Evolutionary conservation across 2,888 invertebrate species (phyloP).

Genomic region (Gymnosoma rotundatum): DNA sequence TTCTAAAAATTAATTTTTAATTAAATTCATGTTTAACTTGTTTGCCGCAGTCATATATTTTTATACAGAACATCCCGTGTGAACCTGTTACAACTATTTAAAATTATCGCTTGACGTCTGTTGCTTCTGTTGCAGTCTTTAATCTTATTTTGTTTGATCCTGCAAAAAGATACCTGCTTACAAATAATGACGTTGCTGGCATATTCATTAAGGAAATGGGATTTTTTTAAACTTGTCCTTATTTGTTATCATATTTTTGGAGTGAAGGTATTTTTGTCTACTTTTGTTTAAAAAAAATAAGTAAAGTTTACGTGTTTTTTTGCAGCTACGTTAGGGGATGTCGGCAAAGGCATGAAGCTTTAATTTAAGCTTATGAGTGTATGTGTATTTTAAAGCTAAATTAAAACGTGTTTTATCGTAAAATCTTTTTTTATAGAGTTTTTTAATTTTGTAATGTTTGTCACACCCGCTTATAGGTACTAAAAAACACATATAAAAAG

Average conservation of each 20-base stretch:
- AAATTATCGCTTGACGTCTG: neutral
- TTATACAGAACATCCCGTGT: no score
- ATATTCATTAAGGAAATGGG: conserved; percentile 51
- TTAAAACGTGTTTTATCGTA: conserved; percentile 81
- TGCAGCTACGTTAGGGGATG: conserved; percentile 21
- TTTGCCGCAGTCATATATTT: no score
- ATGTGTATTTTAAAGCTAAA: conserved; percentile 72
- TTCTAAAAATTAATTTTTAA: no score
- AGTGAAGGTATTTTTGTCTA: conserved; percentile 4
- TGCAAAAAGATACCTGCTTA: neutral
- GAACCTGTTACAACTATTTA: no score
- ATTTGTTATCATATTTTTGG: neutral
- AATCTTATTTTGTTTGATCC: neutral
- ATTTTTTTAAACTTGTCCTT: neutral
- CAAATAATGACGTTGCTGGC: conserved; percentile 17
- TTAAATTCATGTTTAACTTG: no score
- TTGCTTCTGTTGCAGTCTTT: neutral
- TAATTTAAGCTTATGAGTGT: conserved; percentile 21
- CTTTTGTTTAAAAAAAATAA: conserved; percentile 1
- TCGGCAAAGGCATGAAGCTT: conserved; percentile 5
- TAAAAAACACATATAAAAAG: conserved; percentile 8
- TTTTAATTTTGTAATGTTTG: conserved; percentile 61
- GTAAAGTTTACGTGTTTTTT: conserved; percentile 30
- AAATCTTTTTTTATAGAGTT: conserved; percentile 73
- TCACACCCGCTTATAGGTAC: conserved; percentile 42